Evolutionary conservation across 2,888 invertebrate species (phyloP), one percentile per base, ranked within the genome.

Genomic region (Fabriciana adippe): DNA sequence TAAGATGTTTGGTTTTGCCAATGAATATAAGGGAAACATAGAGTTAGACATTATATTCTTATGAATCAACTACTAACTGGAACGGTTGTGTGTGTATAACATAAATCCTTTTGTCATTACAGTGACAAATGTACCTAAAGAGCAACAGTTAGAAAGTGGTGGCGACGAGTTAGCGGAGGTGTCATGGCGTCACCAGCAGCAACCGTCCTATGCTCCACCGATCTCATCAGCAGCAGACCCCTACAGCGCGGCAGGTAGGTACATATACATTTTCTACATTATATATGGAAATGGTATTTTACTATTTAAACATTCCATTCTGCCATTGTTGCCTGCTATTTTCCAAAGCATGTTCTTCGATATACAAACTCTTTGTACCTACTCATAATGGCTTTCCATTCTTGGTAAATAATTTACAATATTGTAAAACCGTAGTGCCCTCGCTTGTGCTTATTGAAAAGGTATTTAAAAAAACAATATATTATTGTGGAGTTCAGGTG

Each of bases 41-140:
- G 2, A 35, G 35, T 35, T 35, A 8, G 0, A 35, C 2, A 35
- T 35, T 35, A 35, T 35, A 8, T 35, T 35, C 35, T 8, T 35
- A 35, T 8, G 6, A 31, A 35, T 2, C 3, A 35, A 35, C 8
- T 8, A 35, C 8, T 2, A 35, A 35, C 8, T 35, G 8, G 8
- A 35, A 35, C 1, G 0, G 31, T 31, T n/a, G n/a, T n/a, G n/a
- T 35, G 35, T 35, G 6, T 11, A 16, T 16, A 16, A 16, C 13
- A 13, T 54, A 47, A 59, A 54, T 66, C 41, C n/a, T 45, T 16
- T 18, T 14, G 31, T 18, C n/a, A 53, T 83, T 88, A 64, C 88
- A 95, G 95, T 94, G 89, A 94, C 94, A 93, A 95, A 95, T 95
- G 95, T 95, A 93, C 94, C 95, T 90, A 95, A 95, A 93, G 95